Evolutionary conservation across 1,140 invertebrate species (phyloP), one percentile per base, ranked within the genome.

Genomic region (Thrips palmi): DNA sequence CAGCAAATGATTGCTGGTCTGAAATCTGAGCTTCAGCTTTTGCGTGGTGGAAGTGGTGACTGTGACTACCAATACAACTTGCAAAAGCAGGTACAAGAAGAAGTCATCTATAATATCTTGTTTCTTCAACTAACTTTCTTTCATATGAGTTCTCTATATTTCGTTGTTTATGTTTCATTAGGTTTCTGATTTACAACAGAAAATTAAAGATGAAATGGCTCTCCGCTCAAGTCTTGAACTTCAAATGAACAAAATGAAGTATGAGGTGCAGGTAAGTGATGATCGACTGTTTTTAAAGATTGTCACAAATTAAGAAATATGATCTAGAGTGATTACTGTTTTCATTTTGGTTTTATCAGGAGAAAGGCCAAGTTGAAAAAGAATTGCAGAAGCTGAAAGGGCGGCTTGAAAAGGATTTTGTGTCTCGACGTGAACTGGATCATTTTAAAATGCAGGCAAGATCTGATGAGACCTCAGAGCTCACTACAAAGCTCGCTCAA

Each of bases 361-460:
- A 45, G 18, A 45, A 41, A 33, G 19, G 41, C 3, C 41, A 49
- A 20, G 15, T 46, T 18, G 46, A 47, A 25, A 32, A 23, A 10
- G 46, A 49, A 20, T 27, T 49, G 22, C 38, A 37, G 10, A 37
- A 33, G 10, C 29, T 49, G 2, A 27, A 44, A 7, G 18, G n/a
- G 27, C 40, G 38, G 18, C 18, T 49, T 11, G 46, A 46, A 25
- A 41, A 37, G 17, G 48, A 49, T 23, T 49, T 48, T 41, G 46
- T 49, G 1, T 44, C 46, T n/a, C 31, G 33, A 31, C 25, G 40
- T 12, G 46, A 49, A 39, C 29, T 47, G 11, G 46, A 48, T 18
- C 31, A 39, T 20, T 22, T 47, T 11, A 44, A 38, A 40, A 22
- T 27, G n/a, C 43, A 50, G 21, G 45, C 43, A 2, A 31, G 45